Conservation (phyloP, 2,113 vertebrate species). For the Leuciscus idus region DNA sequence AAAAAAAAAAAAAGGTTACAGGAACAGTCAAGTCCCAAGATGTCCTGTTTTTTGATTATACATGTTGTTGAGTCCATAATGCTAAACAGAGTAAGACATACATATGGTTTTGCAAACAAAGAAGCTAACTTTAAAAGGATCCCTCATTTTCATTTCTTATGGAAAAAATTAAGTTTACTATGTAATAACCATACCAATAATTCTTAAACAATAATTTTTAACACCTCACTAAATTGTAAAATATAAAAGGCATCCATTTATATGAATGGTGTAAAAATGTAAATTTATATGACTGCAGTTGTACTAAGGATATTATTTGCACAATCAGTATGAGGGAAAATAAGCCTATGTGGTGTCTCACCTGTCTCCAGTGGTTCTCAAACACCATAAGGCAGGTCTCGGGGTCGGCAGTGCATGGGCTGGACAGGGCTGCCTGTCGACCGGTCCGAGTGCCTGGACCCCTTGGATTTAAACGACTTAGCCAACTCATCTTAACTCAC, state of each 20-base stretch:
- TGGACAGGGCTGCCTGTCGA: slow-evolving; percentile 76
- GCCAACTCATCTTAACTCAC: slow-evolving; percentile 88
- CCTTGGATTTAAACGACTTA: slow-evolving; percentile 90
- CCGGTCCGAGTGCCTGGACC: slow-evolving; percentile 76
- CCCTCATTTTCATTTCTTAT: neutral
- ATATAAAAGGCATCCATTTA: no score
- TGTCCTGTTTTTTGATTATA: neutral
- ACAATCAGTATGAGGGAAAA: neutral
- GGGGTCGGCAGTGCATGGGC: slow-evolving; percentile 87
- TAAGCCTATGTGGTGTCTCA: slow-evolving; percentile 61
- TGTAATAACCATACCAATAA: neutral
- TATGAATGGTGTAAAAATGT: no score
- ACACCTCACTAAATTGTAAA: no score
- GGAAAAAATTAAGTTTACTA: neutral
- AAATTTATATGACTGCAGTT: neutral
- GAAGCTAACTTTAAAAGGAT: neutral
- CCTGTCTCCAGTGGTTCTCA: slow-evolving; percentile 97
- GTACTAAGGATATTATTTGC: neutral
- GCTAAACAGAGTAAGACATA: neutral
- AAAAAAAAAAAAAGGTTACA: no score
- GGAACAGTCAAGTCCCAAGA: neutral
- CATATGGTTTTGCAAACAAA: no score
- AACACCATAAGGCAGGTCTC: slow-evolving; percentile 98
- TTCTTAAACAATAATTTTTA: no score
- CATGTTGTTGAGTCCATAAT: neutral